A percentile compares a stretch with the other conserved stretches of the same genome.
Conservation (phyloP, 2,113 vertebrate genomes). For the Suncus etruscus region DNA sequence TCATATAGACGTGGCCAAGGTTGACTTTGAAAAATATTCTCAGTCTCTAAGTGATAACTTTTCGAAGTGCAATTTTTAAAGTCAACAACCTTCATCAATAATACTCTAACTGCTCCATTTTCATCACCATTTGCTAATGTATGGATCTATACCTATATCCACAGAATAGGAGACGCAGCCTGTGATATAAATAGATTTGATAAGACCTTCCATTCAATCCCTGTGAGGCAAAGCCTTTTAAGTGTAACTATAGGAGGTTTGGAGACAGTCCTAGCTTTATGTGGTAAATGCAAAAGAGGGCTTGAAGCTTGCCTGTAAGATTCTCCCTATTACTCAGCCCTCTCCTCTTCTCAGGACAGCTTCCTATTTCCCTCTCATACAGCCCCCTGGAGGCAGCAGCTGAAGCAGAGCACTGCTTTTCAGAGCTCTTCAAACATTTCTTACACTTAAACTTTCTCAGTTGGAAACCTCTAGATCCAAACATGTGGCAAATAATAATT, state of each 20-base stretch:
- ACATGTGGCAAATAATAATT: background rate
- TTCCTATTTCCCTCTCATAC: background rate
- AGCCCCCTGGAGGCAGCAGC: background rate
- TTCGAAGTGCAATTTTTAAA: conserved; percentile 35
- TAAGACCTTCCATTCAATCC: background rate
- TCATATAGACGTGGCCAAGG: background rate
- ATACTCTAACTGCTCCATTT: conserved; percentile 2
- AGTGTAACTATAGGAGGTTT: background rate
- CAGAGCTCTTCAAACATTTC: background rate
- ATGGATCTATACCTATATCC: conserved; percentile 19
- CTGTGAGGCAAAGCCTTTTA: conserved; percentile 17
- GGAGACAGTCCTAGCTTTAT: background rate
- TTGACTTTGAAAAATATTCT: conserved; percentile 38
- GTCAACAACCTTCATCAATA: conserved; percentile 37
- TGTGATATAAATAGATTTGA: background rate
- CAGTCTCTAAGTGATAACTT: background rate
- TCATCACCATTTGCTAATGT: conserved; percentile 3
- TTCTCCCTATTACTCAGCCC: conserved; percentile 27
- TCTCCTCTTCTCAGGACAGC: conserved; percentile 9
- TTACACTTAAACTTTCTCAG: too few species aligned
- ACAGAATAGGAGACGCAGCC: background rate
- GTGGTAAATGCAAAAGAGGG: background rate
- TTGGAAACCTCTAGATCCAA: background rate
- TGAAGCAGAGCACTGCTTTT: conserved; percentile 3
- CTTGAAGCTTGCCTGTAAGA: background rate